These are phyloP conservation scores for Adelosebastes latens DNA, from an alignment of 2,797 vertebrate genomes.

Conservation along the genomic window DNA sequence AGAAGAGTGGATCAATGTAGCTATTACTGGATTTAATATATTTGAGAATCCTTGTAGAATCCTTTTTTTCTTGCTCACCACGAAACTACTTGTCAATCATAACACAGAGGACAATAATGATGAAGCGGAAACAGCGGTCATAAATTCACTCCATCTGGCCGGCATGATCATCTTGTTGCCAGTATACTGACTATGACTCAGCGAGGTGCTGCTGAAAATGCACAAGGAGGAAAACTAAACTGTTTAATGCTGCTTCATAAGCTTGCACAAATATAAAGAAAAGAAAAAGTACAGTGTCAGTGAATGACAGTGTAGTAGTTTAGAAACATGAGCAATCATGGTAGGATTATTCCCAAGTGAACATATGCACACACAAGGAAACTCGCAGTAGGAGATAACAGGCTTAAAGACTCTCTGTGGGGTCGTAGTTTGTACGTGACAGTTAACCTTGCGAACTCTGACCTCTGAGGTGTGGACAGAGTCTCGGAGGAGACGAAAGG, in stretches of 20 bases:
- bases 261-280: background rate
- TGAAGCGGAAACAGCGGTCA: background rate
- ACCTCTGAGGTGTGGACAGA: constrained; percentile 62
- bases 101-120: background rate
- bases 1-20: background rate
- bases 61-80: constrained; percentile 1
- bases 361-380: constrained; percentile 14
- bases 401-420: constrained; percentile 62
- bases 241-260: background rate
- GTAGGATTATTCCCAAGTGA: constrained; percentile 12
- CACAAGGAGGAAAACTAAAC: background rate
- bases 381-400: constrained; percentile 54
- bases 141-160: constrained; percentile 13
- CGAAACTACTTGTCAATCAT: constrained; percentile 17
- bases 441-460: constrained; percentile 63
- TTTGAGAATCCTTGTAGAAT: constrained; percentile 7
- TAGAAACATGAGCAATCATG: background rate
- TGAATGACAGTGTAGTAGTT: background rate
- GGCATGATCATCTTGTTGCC: background rate
- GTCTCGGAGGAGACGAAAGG: constrained; percentile 43
- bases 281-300: background rate
- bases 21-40: background rate
- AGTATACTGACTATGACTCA: background rate
- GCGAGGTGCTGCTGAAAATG: background rate
- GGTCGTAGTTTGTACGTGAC: constrained; percentile 53